These are phyloP conservation scores for Amphiduros pacificus DNA, from an alignment of 2,888 invertebrate species.

Conservation along the genomic window DNA sequence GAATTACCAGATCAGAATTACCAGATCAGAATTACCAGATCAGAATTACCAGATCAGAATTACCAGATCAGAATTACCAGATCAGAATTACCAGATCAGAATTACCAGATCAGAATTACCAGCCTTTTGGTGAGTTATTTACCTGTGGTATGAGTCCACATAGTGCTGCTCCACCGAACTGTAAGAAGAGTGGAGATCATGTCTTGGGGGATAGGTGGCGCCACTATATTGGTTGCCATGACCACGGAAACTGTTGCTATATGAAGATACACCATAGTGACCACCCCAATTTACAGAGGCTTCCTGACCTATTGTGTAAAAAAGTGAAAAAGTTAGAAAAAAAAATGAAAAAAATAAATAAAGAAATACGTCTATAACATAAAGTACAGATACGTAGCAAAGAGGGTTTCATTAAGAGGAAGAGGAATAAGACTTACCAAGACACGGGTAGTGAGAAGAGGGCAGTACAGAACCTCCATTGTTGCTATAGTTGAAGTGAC, in stretches of 20 bases:
- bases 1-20: no score
- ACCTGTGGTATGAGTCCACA: neutral
- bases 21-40: no score
- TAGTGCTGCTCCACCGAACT: neutral
- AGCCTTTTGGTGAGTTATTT: neutral
- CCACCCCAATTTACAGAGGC: no score
- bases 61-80: neutral
- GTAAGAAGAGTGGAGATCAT: neutral
- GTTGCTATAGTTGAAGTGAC: constrained; percentile 24
- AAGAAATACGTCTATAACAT: no score
- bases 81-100: neutral
- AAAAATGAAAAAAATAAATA: no score
- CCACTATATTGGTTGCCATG: neutral
- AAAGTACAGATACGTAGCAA: no score
- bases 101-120: neutral
- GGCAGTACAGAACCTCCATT: constrained; percentile 24
- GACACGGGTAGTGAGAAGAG: constrained; percentile 26
- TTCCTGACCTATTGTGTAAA: neutral
- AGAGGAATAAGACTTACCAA: constrained; percentile 3
- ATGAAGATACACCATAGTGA: neutral
- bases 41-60: no score
- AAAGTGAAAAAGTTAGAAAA: no score
- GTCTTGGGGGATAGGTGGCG: neutral
- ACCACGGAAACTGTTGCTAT: neutral
- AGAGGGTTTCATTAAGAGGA: no score